Conservation (phyloP, 2,113 vertebrate species). For the Bambusicola thoracicus region DNA sequence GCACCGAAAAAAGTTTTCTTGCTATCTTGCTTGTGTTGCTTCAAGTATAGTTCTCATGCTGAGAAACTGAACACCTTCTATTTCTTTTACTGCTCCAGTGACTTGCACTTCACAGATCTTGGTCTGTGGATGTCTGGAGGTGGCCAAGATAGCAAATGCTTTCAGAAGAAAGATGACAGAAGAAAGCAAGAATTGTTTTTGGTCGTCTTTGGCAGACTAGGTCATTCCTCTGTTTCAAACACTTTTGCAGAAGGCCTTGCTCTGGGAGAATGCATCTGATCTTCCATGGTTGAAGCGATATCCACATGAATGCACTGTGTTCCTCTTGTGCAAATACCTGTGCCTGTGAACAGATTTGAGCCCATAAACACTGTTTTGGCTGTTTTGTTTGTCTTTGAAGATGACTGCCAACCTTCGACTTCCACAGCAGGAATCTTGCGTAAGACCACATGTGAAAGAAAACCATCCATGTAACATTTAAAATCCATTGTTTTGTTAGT, state of each 20-base stretch:
- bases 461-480: constrained; percentile 27
- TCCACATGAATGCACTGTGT: background rate
- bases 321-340: constrained; percentile 19
- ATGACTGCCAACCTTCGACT: constrained; percentile 34
- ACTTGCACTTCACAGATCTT: background rate
- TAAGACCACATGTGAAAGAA: constrained; percentile 60
- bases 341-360: background rate
- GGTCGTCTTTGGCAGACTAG: background rate
- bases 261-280: background rate
- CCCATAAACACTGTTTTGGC: background rate
- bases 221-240: background rate
- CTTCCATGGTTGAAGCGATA: background rate
- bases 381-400: constrained; percentile 8
- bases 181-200: constrained; percentile 6
- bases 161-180: background rate
- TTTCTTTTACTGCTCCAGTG: background rate
- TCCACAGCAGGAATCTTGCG: constrained; percentile 22
- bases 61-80: background rate
- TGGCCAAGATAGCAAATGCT: background rate
- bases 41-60: background rate
- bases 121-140: background rate
- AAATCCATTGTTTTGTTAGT: constrained; percentile 60
- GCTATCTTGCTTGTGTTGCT: background rate
- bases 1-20: background rate
- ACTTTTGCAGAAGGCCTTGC: background rate